phyloP scores from a whole-genome alignment of 2,888 invertebrate genomes.

The Pterostichus niger region DNA sequence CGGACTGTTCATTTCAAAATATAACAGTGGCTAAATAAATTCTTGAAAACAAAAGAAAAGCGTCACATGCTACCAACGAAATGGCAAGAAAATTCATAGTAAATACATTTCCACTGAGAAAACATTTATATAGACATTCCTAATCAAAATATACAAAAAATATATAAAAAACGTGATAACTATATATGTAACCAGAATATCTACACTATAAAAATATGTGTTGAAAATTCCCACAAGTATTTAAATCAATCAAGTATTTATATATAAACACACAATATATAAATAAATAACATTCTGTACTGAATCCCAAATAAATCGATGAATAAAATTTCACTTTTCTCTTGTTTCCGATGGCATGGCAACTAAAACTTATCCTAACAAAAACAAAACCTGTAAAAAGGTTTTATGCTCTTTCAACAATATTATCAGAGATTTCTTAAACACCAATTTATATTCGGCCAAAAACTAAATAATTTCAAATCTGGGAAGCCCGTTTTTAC shows the following conservation, averaged over 20 bases:
- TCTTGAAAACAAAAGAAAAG: slow-evolving; percentile 57
- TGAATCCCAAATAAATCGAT: slow-evolving; percentile 24
- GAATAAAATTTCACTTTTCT: slow-evolving; percentile 56
- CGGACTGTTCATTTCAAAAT: slow-evolving; percentile 33
- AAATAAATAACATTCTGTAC: slow-evolving; percentile 27
- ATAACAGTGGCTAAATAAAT: slow-evolving; percentile 34
- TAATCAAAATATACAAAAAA: slow-evolving; percentile 55
- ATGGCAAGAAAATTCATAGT: slow-evolving; percentile 48
- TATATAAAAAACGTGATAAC: slow-evolving; percentile 42
- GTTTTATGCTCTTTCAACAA: slow-evolving; percentile 42
- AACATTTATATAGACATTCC: slow-evolving; percentile 41
- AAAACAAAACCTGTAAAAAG: slow-evolving; percentile 35
- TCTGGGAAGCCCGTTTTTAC: slow-evolving; percentile 57
- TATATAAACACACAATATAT: not conserved
- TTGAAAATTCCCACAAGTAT: slow-evolving; percentile 10
- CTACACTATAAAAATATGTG: slow-evolving; percentile 48
- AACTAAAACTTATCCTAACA: slow-evolving; percentile 55
- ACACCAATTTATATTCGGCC: slow-evolving; percentile 35
- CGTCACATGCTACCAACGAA: slow-evolving; percentile 31
- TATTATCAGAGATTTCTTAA: slow-evolving; percentile 30
- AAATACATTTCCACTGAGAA: slow-evolving; percentile 39
- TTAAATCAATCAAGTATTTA: no score
- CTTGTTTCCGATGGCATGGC: slow-evolving; percentile 61
- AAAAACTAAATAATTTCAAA: slow-evolving; percentile 33
- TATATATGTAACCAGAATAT: slow-evolving; percentile 35